Conservation (phyloP, 2,888 invertebrate genomes). For the Synanthedon andrenaeformis region DNA sequence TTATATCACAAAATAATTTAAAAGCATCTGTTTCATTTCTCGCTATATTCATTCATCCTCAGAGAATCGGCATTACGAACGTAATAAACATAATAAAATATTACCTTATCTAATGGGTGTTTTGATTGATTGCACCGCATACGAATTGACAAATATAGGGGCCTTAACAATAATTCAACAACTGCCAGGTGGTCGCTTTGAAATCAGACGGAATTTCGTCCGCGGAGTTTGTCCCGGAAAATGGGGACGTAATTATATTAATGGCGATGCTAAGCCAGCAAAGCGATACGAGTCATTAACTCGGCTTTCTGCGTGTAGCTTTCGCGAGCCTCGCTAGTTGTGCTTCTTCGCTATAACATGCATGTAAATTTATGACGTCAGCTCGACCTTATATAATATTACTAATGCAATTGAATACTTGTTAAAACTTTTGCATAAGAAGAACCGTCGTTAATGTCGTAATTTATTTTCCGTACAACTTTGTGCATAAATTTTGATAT, state of each 20-base stretch:
- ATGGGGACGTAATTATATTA: slow-evolving; percentile 31
- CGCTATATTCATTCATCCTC: too few relatives aligned
- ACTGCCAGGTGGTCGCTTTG: too few relatives aligned
- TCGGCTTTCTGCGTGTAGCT: slow-evolving; percentile 13
- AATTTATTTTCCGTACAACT: neutral
- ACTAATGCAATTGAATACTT: neutral
- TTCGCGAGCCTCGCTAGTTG: neutral
- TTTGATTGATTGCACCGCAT: too few relatives aligned
- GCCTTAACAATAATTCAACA: too few relatives aligned
- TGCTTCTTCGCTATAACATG: too few relatives aligned
- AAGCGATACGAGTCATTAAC: slow-evolving; percentile 34
- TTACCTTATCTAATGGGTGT: too few relatives aligned
- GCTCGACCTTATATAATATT: neutral
- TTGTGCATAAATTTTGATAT: neutral
- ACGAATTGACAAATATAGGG: too few relatives aligned
- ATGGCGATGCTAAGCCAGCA: slow-evolving; percentile 27
- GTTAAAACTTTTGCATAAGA: neutral
- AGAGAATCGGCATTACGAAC: too few relatives aligned
- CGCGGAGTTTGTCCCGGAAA: slow-evolving; percentile 8
- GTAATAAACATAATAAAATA: too few relatives aligned
- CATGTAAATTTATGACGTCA: too few relatives aligned
- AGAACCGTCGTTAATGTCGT: neutral
- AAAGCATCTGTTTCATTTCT: too few relatives aligned
- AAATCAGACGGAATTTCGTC: neutral
- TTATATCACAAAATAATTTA: too few relatives aligned